A percentile compares a stretch with the other conserved stretches of the same genome.
phyloP scores from a whole-genome alignment of 35 echinoderm and acorn worm species.

The Lytechinus pictus region DNA sequence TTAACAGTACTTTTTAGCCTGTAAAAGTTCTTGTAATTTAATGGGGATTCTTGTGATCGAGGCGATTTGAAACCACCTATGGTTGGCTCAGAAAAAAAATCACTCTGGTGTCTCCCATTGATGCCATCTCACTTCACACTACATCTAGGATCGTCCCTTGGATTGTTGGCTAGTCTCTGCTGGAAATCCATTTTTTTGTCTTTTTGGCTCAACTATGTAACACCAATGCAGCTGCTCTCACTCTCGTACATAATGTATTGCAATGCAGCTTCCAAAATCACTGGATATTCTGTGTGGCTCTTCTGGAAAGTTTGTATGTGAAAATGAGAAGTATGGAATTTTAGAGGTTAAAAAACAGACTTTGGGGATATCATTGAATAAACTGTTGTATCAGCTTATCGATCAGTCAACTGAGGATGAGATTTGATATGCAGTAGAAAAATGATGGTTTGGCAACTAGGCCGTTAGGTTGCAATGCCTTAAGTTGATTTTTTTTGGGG shows the following conservation, averaged over 20 bases:
- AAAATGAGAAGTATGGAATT: neutral
- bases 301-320: neutral
- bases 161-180: neutral
- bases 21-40: no score
- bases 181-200: neutral
- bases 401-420: neutral
- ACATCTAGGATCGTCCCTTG: neutral
- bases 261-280: neutral
- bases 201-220: neutral
- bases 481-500: no score
- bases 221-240: neutral
- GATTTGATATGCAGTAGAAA: neutral
- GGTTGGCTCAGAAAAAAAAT: no score
- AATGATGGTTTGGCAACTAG: neutral
- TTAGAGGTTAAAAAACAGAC: neutral
- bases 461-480: neutral
- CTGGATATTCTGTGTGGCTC: neutral
- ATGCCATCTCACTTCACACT: neutral
- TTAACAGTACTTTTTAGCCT: no score
- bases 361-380: neutral
- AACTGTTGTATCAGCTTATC: neutral
- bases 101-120: neutral
- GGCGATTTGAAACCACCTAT: no score
- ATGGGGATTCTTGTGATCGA: no score
- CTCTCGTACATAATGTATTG: neutral